Evolutionary conservation across 2,888 invertebrate species (phyloP).

Genomic region (Nomada fucata): DNA sequence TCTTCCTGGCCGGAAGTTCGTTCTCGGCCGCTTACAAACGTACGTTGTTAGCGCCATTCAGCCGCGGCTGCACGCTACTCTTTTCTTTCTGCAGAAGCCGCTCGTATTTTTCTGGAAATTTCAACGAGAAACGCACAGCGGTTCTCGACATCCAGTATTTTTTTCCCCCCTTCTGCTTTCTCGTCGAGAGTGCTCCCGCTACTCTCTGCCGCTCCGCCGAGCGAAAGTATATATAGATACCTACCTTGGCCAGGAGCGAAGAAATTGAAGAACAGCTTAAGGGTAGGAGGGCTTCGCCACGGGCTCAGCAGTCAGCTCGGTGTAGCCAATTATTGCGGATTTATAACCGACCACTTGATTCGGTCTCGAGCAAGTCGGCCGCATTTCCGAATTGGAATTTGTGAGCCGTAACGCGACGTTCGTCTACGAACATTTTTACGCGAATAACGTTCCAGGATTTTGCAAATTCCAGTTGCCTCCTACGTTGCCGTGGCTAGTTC

Average conservation of each 20-base stretch:
- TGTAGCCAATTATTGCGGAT: conserved; percentile 83
- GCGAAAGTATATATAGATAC: conserved; percentile 61
- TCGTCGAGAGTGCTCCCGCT: conserved; percentile 39
- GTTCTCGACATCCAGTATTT: conserved; percentile 63
- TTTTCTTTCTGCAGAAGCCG: conserved; percentile 60
- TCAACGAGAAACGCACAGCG: conserved; percentile 64
- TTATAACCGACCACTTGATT: conserved; percentile 78
- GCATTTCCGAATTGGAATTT: conserved; percentile 66
- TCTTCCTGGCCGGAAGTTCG: conserved; percentile 67
- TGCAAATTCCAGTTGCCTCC: not conserved
- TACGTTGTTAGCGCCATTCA: conserved; percentile 72
- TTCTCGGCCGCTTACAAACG: conserved; percentile 67
- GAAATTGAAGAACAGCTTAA: conserved; percentile 76
- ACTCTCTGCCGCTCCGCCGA: conserved; percentile 34
- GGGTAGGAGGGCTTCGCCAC: conserved; percentile 74
- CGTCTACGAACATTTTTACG: conserved; percentile 17
- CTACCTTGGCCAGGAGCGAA: conserved; percentile 65
- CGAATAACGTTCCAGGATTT: not conserved
- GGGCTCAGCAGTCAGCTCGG: conserved; percentile 72
- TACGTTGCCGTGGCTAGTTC: too few species aligned
- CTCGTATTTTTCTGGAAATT: conserved; percentile 75
- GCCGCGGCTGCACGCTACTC: conserved; percentile 64
- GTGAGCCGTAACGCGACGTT: conserved; percentile 44
- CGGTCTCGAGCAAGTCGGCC: conserved; percentile 61
- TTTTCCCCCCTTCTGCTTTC: conserved; percentile 17